Conservation (phyloP, 2,888 invertebrate species). For the Yponomeuta sedellus region DNA sequence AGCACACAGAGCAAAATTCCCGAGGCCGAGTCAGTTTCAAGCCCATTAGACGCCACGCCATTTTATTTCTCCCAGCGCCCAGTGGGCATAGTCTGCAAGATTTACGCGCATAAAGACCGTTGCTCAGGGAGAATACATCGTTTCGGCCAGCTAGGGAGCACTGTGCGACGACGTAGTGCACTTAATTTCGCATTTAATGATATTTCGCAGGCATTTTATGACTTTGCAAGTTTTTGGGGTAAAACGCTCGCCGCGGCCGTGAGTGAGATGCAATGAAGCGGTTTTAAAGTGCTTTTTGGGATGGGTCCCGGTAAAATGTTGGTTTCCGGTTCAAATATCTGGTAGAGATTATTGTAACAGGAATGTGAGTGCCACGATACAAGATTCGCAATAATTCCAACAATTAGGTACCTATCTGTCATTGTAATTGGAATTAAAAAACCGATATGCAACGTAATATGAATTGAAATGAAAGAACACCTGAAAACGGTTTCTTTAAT, state of each 20-base stretch:
- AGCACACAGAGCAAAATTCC: not conserved
- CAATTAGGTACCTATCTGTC: no score
- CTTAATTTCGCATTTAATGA: conserved; percentile 13
- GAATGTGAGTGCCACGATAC: no score
- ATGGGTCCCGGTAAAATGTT: not conserved
- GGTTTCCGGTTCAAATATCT: no score
- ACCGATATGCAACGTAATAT: no score
- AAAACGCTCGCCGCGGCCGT: not conserved
- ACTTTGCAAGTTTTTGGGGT: conserved; percentile 5
- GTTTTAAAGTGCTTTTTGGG: not conserved
- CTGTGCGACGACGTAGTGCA: conserved; percentile 13
- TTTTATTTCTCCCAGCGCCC: conserved; percentile 29
- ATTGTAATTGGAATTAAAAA: no score
- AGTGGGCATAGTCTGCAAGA: conserved; percentile 26
- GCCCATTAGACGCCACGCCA: conserved; percentile 25
- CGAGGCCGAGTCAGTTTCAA: conserved; percentile 1
- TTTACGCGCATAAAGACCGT: conserved; percentile 28
- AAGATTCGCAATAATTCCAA: no score
- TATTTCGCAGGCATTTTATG: conserved; percentile 6
- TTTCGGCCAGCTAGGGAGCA: conserved; percentile 13
- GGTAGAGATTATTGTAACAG: no score
- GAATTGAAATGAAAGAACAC: no score
- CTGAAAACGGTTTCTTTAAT: no score
- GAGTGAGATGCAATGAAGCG: not conserved
- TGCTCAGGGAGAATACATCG: conserved; percentile 19